A percentile compares a stretch with the other conserved stretches of the same genome.
Evolutionary conservation across 1,140 invertebrate species (phyloP).

Genomic region (Wiebesia pumilae): DNA sequence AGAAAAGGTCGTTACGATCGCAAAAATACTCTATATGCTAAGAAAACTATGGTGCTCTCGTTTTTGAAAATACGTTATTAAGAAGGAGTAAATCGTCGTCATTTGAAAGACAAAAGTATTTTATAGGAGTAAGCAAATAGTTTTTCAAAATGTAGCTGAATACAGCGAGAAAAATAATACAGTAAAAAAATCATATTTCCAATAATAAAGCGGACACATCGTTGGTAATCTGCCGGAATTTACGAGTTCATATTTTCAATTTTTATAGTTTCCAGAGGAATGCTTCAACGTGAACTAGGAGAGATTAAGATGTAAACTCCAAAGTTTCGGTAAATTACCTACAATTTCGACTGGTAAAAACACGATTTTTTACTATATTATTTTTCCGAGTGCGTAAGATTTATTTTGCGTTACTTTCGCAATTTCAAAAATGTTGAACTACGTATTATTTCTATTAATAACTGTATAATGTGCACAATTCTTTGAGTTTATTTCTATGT

Average conservation of each 20-base stretch:
- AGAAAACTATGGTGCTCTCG: not conserved
- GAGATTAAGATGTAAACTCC: conserved; percentile 26
- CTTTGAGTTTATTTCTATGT: not conserved
- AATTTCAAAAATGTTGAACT: not conserved
- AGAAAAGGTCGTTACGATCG: not conserved
- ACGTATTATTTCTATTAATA: not conserved
- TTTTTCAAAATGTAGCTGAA: not conserved
- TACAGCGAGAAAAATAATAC: not conserved
- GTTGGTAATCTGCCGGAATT: conserved; percentile 20
- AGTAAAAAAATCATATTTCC: conserved; percentile 12
- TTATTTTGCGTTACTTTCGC: not conserved
- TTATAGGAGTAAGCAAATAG: not conserved
- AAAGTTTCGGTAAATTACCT: conserved; percentile 23
- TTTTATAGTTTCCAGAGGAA: conserved; percentile 23
- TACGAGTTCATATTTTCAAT: conserved; percentile 27
- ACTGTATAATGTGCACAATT: not conserved
- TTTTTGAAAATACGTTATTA: not conserved
- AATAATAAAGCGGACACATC: conserved; percentile 13
- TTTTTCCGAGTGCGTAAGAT: not conserved
- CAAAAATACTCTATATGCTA: not conserved
- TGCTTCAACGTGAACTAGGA: conserved; percentile 6
- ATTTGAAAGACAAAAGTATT: not conserved
- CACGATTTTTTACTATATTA: not conserved
- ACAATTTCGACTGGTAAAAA: not conserved
- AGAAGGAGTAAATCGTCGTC: not conserved